phyloP scores from a whole-genome alignment of 2,797 vertebrate genomes.

The Coilia nasus region DNA sequence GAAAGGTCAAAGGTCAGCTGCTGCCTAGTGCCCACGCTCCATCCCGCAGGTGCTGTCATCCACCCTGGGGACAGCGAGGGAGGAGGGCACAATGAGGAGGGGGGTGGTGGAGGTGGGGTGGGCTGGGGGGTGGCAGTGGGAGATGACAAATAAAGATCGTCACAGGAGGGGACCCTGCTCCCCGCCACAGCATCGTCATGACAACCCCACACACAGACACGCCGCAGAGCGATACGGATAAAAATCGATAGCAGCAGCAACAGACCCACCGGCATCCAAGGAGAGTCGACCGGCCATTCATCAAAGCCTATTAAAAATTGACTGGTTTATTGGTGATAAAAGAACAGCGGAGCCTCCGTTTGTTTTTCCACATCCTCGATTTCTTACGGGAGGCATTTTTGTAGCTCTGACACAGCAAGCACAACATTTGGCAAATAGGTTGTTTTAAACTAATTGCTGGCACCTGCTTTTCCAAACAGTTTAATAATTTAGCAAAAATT shows the following conservation, averaged over 20 bases:
- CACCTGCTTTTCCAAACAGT: slow-evolving; percentile 2
- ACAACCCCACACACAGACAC: slow-evolving; percentile 34
- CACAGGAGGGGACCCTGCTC: slow-evolving; percentile 6
- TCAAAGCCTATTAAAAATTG: slow-evolving; percentile 28
- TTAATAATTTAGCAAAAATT: slow-evolving; percentile 17
- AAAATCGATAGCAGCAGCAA: not conserved
- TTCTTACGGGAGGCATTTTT: slow-evolving; percentile 9
- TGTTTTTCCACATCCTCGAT: not conserved
- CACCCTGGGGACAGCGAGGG: slow-evolving; percentile 40
- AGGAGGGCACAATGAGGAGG: not conserved
- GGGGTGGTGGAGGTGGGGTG: not conserved
- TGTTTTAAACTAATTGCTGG: not conserved
- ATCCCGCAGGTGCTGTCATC: slow-evolving; percentile 70
- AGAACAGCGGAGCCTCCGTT: not conserved
- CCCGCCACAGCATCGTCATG: not conserved
- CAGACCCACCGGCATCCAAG: not conserved
- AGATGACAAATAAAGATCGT: slow-evolving; percentile 23
- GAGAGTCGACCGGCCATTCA: not conserved
- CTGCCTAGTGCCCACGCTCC: slow-evolving; percentile 62
- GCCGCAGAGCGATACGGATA: slow-evolving; percentile 12
- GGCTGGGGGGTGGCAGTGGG: not conserved
- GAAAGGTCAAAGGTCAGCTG: slow-evolving; percentile 61
- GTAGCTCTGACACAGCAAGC: slow-evolving; percentile 6
- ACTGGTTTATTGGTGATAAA: slow-evolving; percentile 25
- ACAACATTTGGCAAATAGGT: slow-evolving; percentile 10